phyloP scores from a whole-genome alignment of 2,888 invertebrate species.

The Himalopsyche anomala region DNA sequence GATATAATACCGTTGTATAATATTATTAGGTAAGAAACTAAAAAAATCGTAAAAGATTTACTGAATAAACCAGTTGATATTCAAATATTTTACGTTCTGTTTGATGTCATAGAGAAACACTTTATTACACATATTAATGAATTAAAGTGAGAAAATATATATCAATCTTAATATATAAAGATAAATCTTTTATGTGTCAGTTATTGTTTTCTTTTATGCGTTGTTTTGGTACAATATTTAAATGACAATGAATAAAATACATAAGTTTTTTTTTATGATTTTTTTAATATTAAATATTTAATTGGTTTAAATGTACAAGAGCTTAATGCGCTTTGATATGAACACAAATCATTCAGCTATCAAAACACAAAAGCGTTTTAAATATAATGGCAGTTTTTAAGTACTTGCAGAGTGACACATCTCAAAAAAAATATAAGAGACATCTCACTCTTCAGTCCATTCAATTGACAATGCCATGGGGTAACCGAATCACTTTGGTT shows the following conservation, averaged over 20 bases:
- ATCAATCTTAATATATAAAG: too few species aligned
- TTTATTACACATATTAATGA: too few species aligned
- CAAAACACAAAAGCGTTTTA: slow-evolving; percentile 8
- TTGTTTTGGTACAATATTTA: too few species aligned
- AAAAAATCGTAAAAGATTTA: too few species aligned
- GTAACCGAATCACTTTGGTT: slow-evolving; percentile 6
- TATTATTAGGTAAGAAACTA: too few species aligned
- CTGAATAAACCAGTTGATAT: too few species aligned
- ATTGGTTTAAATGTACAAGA: slow-evolving; percentile 20
- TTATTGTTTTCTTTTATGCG: too few species aligned
- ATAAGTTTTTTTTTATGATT: background rate
- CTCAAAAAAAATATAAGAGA: slow-evolving; percentile 26
- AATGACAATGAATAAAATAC: background rate
- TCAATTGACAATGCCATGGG: background rate
- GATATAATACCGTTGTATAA: too few species aligned
- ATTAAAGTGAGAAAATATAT: too few species aligned
- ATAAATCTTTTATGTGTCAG: too few species aligned
- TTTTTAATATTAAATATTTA: slow-evolving; percentile 26
- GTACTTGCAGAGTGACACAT: slow-evolving; percentile 14
- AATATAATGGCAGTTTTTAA: slow-evolving; percentile 28
- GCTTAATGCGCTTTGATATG: slow-evolving; percentile 1
- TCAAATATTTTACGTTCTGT: too few species aligned
- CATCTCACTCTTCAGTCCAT: background rate
- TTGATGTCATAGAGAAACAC: too few species aligned
- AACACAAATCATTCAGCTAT: slow-evolving; percentile 7